These are phyloP conservation scores for Ganaspis sp. DNA, from an alignment of 1,140 invertebrate species.

Conservation along the genomic window DNA sequence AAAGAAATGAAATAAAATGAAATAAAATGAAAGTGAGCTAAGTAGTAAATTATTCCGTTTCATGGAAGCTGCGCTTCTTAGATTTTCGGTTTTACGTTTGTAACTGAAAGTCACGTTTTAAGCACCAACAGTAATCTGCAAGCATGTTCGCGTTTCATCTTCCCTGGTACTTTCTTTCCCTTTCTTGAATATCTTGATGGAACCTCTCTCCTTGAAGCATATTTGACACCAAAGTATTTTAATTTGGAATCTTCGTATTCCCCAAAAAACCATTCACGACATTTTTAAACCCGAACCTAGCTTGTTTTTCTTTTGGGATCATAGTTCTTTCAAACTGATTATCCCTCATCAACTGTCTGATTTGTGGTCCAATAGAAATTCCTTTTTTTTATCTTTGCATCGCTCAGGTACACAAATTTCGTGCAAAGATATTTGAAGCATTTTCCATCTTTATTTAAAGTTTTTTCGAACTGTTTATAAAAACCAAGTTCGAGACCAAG, in stretches of 20 bases:
- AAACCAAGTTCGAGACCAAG: neutral
- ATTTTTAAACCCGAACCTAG: constrained; percentile 36
- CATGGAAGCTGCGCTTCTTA: neutral
- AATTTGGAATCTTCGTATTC: constrained; percentile 37
- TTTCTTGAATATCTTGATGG: too few species aligned
- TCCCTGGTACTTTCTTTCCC: neutral
- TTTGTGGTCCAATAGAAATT: constrained; percentile 51
- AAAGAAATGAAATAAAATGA: too few species aligned
- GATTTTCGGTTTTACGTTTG: neutral
- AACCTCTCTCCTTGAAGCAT: neutral
- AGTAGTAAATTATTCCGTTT: too few species aligned
- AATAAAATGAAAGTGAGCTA: too few species aligned
- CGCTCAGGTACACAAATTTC: neutral
- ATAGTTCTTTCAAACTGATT: constrained; percentile 38
- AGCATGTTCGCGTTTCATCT: neutral
- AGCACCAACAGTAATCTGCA: neutral
- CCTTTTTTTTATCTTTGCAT: neutral
- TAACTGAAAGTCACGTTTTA: neutral
- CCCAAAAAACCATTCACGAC: constrained; percentile 35
- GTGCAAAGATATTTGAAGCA: neutral
- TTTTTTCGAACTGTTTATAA: neutral
- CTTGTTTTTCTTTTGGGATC: constrained; percentile 36
- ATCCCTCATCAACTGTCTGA: constrained; percentile 48
- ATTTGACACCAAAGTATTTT: neutral
- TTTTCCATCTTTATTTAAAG: neutral